Evolutionary conservation across 2,888 invertebrate species (phyloP), one percentile per base, ranked within the genome.

Genomic region (Acleris cristana): DNA sequence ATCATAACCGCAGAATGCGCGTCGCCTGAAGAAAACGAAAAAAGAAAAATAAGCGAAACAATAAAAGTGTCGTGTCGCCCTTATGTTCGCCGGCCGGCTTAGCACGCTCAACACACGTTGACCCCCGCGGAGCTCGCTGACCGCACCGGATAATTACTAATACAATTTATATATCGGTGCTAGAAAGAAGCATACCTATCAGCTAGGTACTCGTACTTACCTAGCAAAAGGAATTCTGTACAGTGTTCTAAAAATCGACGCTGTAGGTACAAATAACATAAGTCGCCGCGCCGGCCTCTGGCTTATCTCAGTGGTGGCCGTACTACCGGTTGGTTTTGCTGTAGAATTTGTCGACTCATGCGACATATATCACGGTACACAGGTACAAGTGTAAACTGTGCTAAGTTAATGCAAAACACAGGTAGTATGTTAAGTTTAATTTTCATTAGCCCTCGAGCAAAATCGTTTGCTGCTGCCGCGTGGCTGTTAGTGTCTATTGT

Each of bases 61-160:
- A 86, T 86, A 87, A 82, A 87, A 85, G 80, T 86, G 85, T 82
- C 82, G 80, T 86, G 85, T 82, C 82, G 79, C 78, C 80, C 78
- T 76, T 76, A 75, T 77, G 73, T 77, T 73, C 70, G 69, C 56
- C 18, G 44, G 23, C 26, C 48, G 53, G 53, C 14, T 58, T 54
- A 63, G 67, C 67, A 67, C 26, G 58, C 67, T 18, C 30, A 14
- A 48, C 19, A 12, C 48, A 26, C 12, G 14, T 23, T 30, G 21
- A 34, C 30, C 49, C 62, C 49, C 55, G 55, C 49, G 48, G 10
- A 34, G 55, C 63, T 49, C 23, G 16, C 21, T 12, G 23, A 16
- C 40, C 40, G 40, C 40, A 10, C 40, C 40, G 23, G 18, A 16
- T 34, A 19, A 18, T 34, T 55, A 34, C n/a, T 18, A n/a, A 30